Base-by-base conservation (phyloP, 2,797 vertebrate genomes). In the Neoniphon sammara region DNA sequence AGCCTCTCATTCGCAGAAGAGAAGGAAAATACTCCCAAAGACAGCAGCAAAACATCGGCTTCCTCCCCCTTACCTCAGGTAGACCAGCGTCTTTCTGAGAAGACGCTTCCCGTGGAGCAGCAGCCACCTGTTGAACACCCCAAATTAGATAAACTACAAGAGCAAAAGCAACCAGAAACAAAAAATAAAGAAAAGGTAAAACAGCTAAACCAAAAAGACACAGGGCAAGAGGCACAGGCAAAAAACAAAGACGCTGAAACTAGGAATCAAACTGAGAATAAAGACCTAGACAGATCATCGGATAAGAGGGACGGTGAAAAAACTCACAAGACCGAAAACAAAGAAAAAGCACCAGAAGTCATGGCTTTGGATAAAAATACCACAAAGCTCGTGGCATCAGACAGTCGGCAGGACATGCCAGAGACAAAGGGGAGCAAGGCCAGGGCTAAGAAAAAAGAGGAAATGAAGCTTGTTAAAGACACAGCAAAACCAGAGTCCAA, bases 1-100 rank as follows among this genome's bases (percentile, higher is more conserved):
- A 63, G 72, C 23, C 56, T 49, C 5, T 27, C 21, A 70, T 64
- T 88, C 59, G 80, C 77, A 65, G 46, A 64, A n/a, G 58, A 81
- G 64, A 66, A 14, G 54, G 59, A 73, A 76, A 66, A 76, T 1
- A 30, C 18, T 46, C 77, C 77, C 0, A 57, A 81, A 55, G 77
- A 84, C 17, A 54, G 17, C 46, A 62, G 18, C 14, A 27, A 66
- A 49, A 79, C 23, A 14, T 49, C 77, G 49, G 23, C 64, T 34
- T 52, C 66, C 47, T 72, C 77, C 56, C 3, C 42, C 18, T 61
- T 66, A 39, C 52, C 82, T 73, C 66, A 18, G 6, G 18, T 9
- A 20, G 42, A 77, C 25, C 66, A 0, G 20, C 42, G 20, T 18
- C 44, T 21, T 30, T 15, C 46, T 61, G 64, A 85, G 46, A 81